phyloP scores from a whole-genome alignment of 2,888 invertebrate genomes.

The Herminia tarsipennalis region DNA sequence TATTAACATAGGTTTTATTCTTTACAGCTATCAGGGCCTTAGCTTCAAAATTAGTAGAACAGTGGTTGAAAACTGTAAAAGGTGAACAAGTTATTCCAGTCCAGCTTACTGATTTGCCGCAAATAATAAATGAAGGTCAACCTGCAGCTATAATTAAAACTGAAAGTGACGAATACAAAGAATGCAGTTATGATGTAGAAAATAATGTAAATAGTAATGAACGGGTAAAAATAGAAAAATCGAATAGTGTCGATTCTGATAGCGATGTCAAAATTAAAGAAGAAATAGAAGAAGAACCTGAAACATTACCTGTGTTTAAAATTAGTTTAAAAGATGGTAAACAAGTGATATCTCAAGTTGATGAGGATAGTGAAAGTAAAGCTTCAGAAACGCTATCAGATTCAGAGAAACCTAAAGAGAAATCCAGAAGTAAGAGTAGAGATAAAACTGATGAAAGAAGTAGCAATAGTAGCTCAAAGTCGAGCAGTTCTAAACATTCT shows the following conservation, averaged over 20 bases:
- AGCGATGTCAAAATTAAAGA: slow-evolving; percentile 41
- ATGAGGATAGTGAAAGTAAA: slow-evolving; percentile 68
- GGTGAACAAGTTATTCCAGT: slow-evolving; percentile 87
- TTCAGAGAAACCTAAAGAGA: slow-evolving; percentile 66
- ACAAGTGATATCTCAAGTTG: slow-evolving; percentile 88
- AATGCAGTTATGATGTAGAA: slow-evolving; percentile 13
- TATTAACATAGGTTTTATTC: not conserved
- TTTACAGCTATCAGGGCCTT: slow-evolving; percentile 90
- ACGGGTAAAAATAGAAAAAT: slow-evolving; percentile 18
- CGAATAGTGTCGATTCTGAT: slow-evolving; percentile 9
- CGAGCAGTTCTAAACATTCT: slow-evolving; percentile 68
- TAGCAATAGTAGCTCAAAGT: slow-evolving; percentile 57
- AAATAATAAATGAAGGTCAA: slow-evolving; percentile 64
- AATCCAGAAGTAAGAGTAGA: slow-evolving; percentile 67
- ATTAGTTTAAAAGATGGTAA: slow-evolving; percentile 90
- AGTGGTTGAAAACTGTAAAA: slow-evolving; percentile 96
- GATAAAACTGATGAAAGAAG: slow-evolving; percentile 82
- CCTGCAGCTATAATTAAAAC: slow-evolving; percentile 40
- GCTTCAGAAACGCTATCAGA: slow-evolving; percentile 59
- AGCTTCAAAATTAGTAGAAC: slow-evolving; percentile 93
- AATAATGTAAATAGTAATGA: slow-evolving; percentile 25
- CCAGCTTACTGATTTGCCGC: slow-evolving; percentile 66
- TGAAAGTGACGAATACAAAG: slow-evolving; percentile 29
- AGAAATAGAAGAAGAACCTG: slow-evolving; percentile 59
- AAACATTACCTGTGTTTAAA: slow-evolving; percentile 81